These are phyloP conservation scores for Parapsyche elsis DNA, from an alignment of 1,140 invertebrate genomes.

Conservation along the genomic window DNA sequence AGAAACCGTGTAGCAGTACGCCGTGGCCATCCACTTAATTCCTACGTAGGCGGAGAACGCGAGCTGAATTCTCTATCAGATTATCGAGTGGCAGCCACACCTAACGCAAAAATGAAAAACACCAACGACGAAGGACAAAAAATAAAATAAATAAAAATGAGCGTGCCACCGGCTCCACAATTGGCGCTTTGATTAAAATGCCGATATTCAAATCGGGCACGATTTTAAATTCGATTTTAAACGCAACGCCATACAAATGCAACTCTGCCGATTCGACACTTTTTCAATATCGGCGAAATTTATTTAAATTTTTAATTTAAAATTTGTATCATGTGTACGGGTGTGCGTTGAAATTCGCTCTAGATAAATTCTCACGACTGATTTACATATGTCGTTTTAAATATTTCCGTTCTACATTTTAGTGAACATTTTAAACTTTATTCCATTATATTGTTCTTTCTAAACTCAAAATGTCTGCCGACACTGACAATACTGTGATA, in stretches of 20 bases:
- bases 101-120: background rate
- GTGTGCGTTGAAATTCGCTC: too few species aligned
- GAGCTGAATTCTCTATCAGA: constrained; percentile 25
- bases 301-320: background rate
- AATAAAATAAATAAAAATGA: background rate
- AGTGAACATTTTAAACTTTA: too few species aligned
- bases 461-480: too few species aligned
- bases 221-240: background rate
- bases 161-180: background rate
- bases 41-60: background rate
- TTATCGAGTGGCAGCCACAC: background rate
- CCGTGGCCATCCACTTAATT: constrained; percentile 27
- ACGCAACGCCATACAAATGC: background rate
- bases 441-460: too few species aligned
- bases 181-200: background rate
- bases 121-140: background rate
- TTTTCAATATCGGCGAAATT: background rate
- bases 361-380: too few species aligned
- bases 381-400: too few species aligned
- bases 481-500: too few species aligned
- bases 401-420: too few species aligned
- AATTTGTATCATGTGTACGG: background rate
- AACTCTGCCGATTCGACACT: background rate
- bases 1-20: constrained; percentile 35
- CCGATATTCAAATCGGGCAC: background rate